A percentile compares a stretch with the other conserved stretches of the same genome.
Evolutionary conservation across 2,797 vertebrate genomes (phyloP).

Genomic region (Micropoecilia bifurca): DNA sequence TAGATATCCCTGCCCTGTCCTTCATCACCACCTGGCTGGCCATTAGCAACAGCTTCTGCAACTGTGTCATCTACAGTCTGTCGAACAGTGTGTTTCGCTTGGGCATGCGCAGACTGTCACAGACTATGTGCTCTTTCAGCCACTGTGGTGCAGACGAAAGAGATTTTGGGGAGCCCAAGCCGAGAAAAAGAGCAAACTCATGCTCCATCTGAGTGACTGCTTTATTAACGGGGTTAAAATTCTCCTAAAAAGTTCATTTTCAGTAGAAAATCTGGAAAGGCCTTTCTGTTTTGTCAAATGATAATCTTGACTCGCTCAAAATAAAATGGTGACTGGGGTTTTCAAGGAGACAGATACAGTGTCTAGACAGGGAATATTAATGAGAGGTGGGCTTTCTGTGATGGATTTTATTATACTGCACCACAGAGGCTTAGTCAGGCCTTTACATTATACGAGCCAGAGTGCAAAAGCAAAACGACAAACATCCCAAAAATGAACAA

Average conservation of each 20-base stretch:
- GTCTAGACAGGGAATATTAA: constrained; percentile 35
- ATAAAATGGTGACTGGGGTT: constrained; percentile 39
- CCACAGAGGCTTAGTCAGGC: constrained; percentile 21
- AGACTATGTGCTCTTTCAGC: constrained; percentile 91
- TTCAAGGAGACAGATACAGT: constrained; percentile 33
- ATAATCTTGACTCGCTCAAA: constrained; percentile 38
- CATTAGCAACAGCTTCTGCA: constrained; percentile 99
- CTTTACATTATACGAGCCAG: constrained; percentile 36
- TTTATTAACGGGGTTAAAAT: constrained; percentile 19
- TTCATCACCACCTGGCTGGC: constrained; percentile 99
- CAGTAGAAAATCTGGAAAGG: constrained; percentile 23
- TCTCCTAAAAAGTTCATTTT: constrained; percentile 29
- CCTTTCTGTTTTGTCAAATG: constrained; percentile 22
- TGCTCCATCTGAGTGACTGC: constrained; percentile 88
- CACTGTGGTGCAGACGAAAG: constrained; percentile 86
- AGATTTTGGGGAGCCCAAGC: constrained; percentile 90
- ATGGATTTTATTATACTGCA: constrained; percentile 31
- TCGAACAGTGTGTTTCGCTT: constrained; percentile 98
- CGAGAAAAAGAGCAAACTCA: constrained; percentile 93
- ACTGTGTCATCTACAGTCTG: constrained; percentile 99
- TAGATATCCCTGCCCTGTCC: constrained; percentile 92
- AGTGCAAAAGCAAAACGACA: constrained; percentile 17
- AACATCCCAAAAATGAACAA: constrained; percentile 16
- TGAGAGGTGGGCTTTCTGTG: constrained; percentile 7
- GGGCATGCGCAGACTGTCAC: constrained; percentile 94